These are phyloP conservation scores for Musca domestica DNA, from an alignment of 1,140 invertebrate species.

Conservation along the genomic window DNA sequence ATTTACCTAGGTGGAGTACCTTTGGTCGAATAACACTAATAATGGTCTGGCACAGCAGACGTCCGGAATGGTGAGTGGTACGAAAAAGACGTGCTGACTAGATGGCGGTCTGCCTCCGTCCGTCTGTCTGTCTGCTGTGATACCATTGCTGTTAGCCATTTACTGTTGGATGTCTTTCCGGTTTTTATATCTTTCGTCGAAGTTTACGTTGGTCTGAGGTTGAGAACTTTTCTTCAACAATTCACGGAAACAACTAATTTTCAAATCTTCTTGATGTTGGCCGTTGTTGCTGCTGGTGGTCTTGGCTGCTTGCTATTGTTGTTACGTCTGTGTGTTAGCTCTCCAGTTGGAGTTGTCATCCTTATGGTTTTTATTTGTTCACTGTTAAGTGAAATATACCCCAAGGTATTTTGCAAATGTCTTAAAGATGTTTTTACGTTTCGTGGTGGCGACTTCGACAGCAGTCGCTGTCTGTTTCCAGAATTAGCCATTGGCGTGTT, in stretches of 20 bases:
- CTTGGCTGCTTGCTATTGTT: not conserved
- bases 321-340: not conserved
- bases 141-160: not conserved
- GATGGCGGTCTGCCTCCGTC: too few relatives aligned
- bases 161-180: not conserved
- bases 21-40: not conserved
- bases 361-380: conserved; percentile 10
- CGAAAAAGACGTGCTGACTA: too few relatives aligned
- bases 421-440: not conserved
- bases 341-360: conserved; percentile 6
- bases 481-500: not conserved
- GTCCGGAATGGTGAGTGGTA: too few relatives aligned
- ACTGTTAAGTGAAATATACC: not conserved
- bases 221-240: conserved; percentile 2
- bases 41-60: too few relatives aligned
- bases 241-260: conserved; percentile 22
- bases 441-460: not conserved
- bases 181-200: not conserved
- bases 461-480: not conserved
- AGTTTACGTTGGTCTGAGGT: not conserved
- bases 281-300: too few relatives aligned
- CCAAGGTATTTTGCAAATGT: not conserved
- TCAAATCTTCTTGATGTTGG: conserved; percentile 3
- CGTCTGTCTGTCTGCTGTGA: too few relatives aligned
- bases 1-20: conserved; percentile 5